These are phyloP conservation scores for Siniperca scherzeri DNA, from an alignment of 2,797 vertebrate species.

Conservation along the genomic window DNA sequence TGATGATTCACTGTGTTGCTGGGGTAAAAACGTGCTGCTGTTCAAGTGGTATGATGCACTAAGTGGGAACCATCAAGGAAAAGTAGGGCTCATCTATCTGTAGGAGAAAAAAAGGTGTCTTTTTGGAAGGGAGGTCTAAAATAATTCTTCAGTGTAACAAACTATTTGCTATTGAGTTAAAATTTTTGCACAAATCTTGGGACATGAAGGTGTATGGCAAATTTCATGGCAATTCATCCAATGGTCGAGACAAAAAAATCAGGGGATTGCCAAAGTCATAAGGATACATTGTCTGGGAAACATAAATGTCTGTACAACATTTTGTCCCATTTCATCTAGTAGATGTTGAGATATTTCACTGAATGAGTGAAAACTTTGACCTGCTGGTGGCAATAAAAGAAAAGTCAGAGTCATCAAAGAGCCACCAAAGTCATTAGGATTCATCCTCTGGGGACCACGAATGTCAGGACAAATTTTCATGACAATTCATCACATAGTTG, in stretches of 20 bases:
- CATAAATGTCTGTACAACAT: no score
- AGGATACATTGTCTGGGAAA: no score
- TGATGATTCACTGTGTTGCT: slow-evolving; percentile 48
- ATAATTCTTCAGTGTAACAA: not conserved
- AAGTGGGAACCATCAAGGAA: slow-evolving; percentile 29
- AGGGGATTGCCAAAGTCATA: no score
- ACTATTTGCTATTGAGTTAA: slow-evolving; percentile 2
- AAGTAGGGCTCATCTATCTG: slow-evolving; percentile 26
- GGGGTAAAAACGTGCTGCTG: slow-evolving; percentile 41
- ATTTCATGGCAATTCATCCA: no score
- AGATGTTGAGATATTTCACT: no score
- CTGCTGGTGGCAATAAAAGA: no score
- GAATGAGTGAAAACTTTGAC: no score
- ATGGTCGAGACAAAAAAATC: no score
- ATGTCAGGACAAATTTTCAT: not conserved
- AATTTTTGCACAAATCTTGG: not conserved
- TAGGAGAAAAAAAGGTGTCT: not conserved
- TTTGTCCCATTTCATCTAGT: no score
- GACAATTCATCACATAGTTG: not conserved
- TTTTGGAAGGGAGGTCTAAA: not conserved
- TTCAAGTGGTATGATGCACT: slow-evolving; percentile 51
- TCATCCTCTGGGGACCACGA: not conserved
- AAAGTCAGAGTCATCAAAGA: no score
- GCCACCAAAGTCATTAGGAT: no score
- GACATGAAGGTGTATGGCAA: no score